Conservation (phyloP, 2,113 vertebrate genomes). For the Pelecanus crispus region DNA sequence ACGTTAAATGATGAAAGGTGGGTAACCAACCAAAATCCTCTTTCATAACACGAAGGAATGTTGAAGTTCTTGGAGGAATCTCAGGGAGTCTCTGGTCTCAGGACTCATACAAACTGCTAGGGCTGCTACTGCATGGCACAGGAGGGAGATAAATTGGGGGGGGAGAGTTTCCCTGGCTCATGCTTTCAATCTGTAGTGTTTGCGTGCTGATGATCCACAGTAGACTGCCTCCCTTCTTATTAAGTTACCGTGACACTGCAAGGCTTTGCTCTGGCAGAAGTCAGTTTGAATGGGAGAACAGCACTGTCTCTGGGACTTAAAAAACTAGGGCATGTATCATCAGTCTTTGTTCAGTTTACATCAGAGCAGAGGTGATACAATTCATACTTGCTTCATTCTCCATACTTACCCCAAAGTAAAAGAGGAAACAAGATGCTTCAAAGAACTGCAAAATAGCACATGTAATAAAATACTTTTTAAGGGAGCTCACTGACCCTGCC, state of each 20-base stretch:
- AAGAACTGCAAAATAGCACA: neutral
- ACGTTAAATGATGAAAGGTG: neutral
- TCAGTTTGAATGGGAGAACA: neutral
- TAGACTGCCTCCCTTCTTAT: neutral
- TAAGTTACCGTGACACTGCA: neutral
- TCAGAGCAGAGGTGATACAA: neutral
- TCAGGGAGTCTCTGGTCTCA: neutral
- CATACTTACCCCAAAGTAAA: neutral
- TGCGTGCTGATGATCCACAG: neutral
- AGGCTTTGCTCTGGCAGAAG: neutral
- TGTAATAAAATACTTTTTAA: neutral
- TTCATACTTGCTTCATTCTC: neutral
- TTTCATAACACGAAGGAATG: neutral
- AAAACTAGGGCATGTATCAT: too few relatives aligned
- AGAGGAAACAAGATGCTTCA: neutral
- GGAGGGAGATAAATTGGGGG: neutral
- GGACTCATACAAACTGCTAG: neutral
- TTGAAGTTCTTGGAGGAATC: neutral
- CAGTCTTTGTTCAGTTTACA: neutral
- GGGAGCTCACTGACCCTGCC: neutral
- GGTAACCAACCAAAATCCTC: neutral
- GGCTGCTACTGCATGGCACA: neutral
- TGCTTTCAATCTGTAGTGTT: neutral
- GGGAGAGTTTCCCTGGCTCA: rapidly evolving
- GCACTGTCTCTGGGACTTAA: neutral